Percentiles rank a stretch among this genome's conserved stretches.
Conservation (phyloP, 2,888 invertebrate species). For the Oxycera nigricornis region DNA sequence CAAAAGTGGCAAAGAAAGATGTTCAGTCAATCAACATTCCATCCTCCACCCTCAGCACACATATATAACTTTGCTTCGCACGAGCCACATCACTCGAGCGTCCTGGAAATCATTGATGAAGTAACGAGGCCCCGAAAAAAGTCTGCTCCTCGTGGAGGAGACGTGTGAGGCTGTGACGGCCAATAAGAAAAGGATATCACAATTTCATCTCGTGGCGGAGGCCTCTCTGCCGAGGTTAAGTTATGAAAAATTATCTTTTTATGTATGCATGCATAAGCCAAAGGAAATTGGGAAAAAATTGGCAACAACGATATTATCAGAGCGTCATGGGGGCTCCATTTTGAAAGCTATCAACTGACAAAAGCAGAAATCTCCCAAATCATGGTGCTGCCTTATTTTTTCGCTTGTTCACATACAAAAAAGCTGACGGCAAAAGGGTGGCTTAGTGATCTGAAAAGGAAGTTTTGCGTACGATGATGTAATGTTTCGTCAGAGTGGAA, state of each 20-base stretch:
- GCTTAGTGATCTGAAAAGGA: slow-evolving; percentile 7
- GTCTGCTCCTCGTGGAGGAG: too few species aligned
- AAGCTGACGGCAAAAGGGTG: slow-evolving; percentile 18
- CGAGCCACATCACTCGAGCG: too few species aligned
- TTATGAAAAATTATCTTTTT: slow-evolving; percentile 46
- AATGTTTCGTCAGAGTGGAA: slow-evolving; percentile 22
- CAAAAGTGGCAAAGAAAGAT: too few species aligned
- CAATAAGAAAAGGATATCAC: slow-evolving; percentile 13
- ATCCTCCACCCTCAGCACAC: not conserved
- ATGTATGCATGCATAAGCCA: slow-evolving; percentile 42
- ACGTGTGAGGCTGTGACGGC: not conserved
- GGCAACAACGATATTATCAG: slow-evolving; percentile 43
- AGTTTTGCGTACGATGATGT: slow-evolving; percentile 31
- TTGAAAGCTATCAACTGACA: slow-evolving; percentile 40
- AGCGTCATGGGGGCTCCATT: slow-evolving; percentile 30
- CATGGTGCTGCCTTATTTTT: slow-evolving; percentile 42
- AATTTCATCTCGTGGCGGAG: not conserved
- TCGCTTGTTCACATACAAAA: slow-evolving; percentile 3
- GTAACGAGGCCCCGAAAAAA: too few species aligned
- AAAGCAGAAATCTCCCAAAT: slow-evolving; percentile 41
- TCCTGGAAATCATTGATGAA: too few species aligned
- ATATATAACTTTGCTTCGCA: too few species aligned
- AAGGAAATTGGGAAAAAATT: slow-evolving; percentile 46
- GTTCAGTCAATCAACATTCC: not conserved
- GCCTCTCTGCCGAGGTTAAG: not conserved